These are phyloP conservation scores for Anguilla japonica DNA, from an alignment of 2,113 vertebrate genomes.

Conservation along the genomic window DNA sequence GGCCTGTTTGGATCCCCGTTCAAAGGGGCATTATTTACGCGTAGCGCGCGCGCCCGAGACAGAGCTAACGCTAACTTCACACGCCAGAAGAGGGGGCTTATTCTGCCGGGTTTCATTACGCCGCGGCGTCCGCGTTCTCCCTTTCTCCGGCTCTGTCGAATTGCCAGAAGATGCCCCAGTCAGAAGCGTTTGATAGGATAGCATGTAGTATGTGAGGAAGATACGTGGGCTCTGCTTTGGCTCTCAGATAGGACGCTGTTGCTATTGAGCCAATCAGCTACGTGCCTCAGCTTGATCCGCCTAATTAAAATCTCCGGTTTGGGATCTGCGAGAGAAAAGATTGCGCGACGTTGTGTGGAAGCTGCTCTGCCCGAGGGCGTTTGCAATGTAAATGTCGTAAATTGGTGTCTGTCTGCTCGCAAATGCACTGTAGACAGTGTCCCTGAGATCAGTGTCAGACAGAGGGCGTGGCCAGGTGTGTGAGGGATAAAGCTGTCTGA, in stretches of 20 bases:
- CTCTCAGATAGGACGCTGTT: neutral
- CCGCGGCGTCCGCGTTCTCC: neutral
- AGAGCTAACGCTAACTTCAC: constrained; percentile 16
- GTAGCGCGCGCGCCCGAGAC: constrained; percentile 23
- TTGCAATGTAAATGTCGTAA: neutral
- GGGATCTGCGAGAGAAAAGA: too few relatives aligned
- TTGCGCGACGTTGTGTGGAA: neutral
- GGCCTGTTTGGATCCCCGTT: constrained; percentile 22
- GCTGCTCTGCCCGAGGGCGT: neutral
- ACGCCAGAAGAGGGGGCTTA: too few relatives aligned
- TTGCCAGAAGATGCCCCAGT: neutral
- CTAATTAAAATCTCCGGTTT: neutral
- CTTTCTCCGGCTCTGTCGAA: neutral
- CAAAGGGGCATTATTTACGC: constrained; percentile 21
- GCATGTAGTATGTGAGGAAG: neutral
- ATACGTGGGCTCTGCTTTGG: neutral
- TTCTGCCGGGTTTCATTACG: neutral
- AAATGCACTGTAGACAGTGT: neutral
- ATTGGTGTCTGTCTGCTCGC: neutral
- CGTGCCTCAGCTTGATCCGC: neutral
- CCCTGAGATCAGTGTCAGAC: neutral
- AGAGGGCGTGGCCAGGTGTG: neutral
- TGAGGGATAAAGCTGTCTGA: neutral
- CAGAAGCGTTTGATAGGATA: neutral
- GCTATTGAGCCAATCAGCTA: neutral